phyloP scores from a whole-genome alignment of 1,140 invertebrate species.

The Whitmania pigra region DNA sequence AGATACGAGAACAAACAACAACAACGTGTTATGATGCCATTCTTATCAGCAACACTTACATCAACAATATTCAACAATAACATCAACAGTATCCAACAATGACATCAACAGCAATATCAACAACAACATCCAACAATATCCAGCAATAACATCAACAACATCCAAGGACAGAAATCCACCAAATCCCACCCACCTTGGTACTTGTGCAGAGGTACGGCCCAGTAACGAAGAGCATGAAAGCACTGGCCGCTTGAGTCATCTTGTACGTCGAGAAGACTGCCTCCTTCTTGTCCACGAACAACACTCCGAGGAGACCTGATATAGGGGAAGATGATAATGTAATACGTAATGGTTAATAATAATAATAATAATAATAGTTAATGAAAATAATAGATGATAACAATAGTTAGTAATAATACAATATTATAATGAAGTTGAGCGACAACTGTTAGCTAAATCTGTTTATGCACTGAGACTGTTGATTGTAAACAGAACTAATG shows the following conservation, averaged over 20 bases:
- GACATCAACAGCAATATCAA: too few relatives aligned
- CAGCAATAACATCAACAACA: too few relatives aligned
- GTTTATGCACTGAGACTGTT: too few relatives aligned
- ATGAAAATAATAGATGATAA: slow-evolving; percentile 7
- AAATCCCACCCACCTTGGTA: slow-evolving; percentile 9
- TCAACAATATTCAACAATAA: too few relatives aligned
- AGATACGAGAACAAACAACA: too few relatives aligned
- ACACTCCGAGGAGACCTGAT: slow-evolving; percentile 32
- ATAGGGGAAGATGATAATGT: slow-evolving; percentile 14
- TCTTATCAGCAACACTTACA: too few relatives aligned
- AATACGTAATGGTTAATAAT: slow-evolving; percentile 2
- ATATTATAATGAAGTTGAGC: background rate
- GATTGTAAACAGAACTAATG: too few relatives aligned
- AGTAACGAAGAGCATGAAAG: slow-evolving; percentile 17
- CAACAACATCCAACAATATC: too few relatives aligned
- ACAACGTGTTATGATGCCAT: too few relatives aligned
- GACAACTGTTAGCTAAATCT: too few relatives aligned
- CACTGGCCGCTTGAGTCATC: slow-evolving; percentile 23
- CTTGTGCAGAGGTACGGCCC: slow-evolving; percentile 23
- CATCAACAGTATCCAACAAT: too few relatives aligned
- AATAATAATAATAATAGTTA: slow-evolving; percentile 6
- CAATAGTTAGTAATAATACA: background rate
- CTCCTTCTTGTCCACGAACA: slow-evolving; percentile 33
- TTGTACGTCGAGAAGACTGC: slow-evolving; percentile 30
- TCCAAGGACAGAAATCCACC: background rate